A percentile compares a stretch with the other conserved stretches of the same genome.
phyloP scores from a whole-genome alignment of 2,888 invertebrate species.

The Caenorhabditis sp. region DNA sequence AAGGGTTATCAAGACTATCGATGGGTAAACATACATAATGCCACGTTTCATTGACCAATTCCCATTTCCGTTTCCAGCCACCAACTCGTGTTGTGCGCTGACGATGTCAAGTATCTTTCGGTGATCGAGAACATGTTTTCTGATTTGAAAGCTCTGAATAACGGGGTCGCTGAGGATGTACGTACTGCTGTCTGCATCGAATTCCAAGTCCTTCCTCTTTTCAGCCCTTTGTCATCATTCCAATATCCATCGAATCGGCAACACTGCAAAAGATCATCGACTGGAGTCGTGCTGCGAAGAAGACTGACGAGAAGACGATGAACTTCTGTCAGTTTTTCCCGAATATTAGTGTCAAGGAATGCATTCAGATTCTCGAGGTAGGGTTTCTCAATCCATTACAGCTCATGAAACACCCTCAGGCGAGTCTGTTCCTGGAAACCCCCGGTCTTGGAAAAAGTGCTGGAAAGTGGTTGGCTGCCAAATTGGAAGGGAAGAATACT shows the following conservation, averaged over 20 bases:
- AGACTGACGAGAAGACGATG: conserved; percentile 4
- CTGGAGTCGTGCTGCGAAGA: conserved; percentile 52
- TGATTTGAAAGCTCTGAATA: conserved; percentile 40
- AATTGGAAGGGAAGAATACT: conserved; percentile 54
- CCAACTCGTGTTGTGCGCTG: conserved; percentile 43
- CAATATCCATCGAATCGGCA: conserved; percentile 52
- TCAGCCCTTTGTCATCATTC: conserved; percentile 45
- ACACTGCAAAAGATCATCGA: conserved; percentile 53
- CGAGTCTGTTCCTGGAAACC: conserved; percentile 51
- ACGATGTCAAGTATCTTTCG: conserved; percentile 53
- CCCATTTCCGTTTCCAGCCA: too few species aligned
- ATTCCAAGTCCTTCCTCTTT: conserved; percentile 8
- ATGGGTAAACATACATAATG: too few species aligned
- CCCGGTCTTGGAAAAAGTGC: conserved; percentile 25
- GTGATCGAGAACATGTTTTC: conserved; percentile 55
- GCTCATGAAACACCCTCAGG: conserved; percentile 20
- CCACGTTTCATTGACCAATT: too few species aligned
- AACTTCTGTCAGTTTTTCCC: conserved; percentile 35
- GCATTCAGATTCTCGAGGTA: conserved; percentile 55
- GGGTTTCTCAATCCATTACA: neutral
- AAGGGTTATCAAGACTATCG: conserved; percentile 47
- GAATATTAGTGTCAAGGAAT: conserved; percentile 26
- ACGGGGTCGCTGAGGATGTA: conserved; percentile 16
- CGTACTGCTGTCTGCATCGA: too few species aligned
- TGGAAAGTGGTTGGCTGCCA: conserved; percentile 45